These are phyloP conservation scores for Mesochorus sp. DNA, from an alignment of 2,888 invertebrate genomes.

Conservation along the genomic window DNA sequence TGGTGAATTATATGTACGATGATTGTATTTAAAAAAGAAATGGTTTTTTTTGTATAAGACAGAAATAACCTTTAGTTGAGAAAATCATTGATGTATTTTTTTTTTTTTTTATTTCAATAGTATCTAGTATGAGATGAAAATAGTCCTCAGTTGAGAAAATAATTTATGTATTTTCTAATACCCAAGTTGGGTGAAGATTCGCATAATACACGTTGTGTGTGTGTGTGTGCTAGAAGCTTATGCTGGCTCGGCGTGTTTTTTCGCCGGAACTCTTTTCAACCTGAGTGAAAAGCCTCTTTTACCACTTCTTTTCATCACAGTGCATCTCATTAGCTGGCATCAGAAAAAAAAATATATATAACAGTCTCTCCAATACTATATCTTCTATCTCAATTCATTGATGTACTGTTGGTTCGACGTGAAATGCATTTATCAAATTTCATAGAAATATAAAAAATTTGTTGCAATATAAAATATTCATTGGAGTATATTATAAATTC, in stretches of 20 bases:
- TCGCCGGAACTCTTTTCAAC: conserved; percentile 30
- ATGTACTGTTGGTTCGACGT: neutral
- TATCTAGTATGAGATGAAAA: conserved; percentile 23
- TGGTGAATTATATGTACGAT: no score
- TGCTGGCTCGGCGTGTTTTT: conserved; percentile 27
- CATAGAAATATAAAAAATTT: neutral
- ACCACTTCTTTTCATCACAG: neutral
- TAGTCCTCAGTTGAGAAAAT: neutral
- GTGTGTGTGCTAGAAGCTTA: neutral
- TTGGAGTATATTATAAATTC: neutral
- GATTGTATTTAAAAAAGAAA: no score
- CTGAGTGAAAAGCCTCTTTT: conserved; percentile 17
- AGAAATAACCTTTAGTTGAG: no score
- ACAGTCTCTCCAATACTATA: neutral
- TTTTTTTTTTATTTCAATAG: no score
- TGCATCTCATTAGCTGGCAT: conserved; percentile 12
- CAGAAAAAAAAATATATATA: neutral
- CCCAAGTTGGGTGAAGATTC: conserved; percentile 5
- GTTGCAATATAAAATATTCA: neutral
- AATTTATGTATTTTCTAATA: conserved; percentile 27
- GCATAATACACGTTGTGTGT: conserved; percentile 6
- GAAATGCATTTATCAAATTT: no score
- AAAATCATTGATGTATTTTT: neutral
- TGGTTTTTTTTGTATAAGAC: no score
- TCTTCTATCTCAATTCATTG: neutral